A percentile compares a stretch with the other conserved stretches of the same genome.
These are phyloP conservation scores for Arge pagana DNA, from an alignment of 2,888 invertebrate genomes.

Conservation along the genomic window DNA sequence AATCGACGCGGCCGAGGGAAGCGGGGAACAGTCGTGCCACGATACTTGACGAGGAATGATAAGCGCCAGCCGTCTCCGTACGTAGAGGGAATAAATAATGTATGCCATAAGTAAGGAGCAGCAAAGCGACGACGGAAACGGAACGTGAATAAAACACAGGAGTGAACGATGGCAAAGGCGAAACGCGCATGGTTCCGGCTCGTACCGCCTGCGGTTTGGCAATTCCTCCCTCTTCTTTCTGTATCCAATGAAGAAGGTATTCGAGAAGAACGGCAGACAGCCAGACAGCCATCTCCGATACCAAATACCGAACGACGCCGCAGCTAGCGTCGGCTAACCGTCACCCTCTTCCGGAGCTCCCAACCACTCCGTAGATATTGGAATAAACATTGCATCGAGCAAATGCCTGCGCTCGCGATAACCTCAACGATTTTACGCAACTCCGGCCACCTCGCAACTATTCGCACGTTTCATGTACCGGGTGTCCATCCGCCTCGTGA, in stretches of 20 bases:
- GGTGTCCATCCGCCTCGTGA: too few relatives aligned
- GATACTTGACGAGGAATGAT: slow-evolving; percentile 7
- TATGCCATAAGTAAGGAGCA: slow-evolving; percentile 18
- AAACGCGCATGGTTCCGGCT: too few relatives aligned
- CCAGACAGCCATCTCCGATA: too few relatives aligned
- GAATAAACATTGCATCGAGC: slow-evolving; percentile 14
- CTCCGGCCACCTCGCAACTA: too few relatives aligned
- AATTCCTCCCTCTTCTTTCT: too few relatives aligned
- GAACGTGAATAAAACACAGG: slow-evolving; percentile 20
- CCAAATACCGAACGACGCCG: slow-evolving; percentile 6
- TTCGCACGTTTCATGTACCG: too few relatives aligned
- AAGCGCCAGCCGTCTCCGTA: slow-evolving; percentile 8
- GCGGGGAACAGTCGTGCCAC: too few relatives aligned
- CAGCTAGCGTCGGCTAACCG: too few relatives aligned
- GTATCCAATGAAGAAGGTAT: too few relatives aligned
- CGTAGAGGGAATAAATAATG: slow-evolving; percentile 21
- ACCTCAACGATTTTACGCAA: slow-evolving; percentile 8
- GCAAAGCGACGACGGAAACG: slow-evolving; percentile 16
- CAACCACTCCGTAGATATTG: slow-evolving; percentile 19
- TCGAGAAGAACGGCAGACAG: neutral
- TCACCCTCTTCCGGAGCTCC: slow-evolving; percentile 17
- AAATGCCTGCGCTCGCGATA: slow-evolving; percentile 10
- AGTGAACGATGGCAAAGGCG: too few relatives aligned
- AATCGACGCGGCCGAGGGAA: slow-evolving; percentile 7
- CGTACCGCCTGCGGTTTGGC: too few relatives aligned